Conservation (phyloP, 1,140 invertebrate genomes). For the Panonychus citri region DNA sequence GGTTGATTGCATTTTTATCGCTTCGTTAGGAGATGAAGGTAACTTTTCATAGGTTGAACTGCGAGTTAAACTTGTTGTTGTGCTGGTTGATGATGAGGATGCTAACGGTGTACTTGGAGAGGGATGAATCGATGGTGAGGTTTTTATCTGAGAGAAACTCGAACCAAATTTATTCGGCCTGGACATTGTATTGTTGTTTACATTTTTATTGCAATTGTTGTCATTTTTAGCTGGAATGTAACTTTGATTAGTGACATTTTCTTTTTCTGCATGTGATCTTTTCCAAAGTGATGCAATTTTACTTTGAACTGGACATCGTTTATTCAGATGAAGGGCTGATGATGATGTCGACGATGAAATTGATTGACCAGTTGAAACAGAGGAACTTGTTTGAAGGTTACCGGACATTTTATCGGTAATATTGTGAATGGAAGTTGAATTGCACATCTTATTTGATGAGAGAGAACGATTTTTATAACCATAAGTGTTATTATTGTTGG, state of each 20-base stretch:
- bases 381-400: no score
- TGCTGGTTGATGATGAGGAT: not conserved
- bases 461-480: not conserved
- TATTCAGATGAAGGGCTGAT: no score
- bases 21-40: not conserved
- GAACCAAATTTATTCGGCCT: no score
- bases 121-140: no score
- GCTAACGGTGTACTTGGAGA: not conserved
- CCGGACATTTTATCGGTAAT: no score
- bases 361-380: no score
- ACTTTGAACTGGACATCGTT: not conserved
- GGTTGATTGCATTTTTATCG: not conserved
- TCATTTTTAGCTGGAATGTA: not conserved
- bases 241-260: not conserved
- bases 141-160: no score
- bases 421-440: not conserved
- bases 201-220: no score
- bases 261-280: not conserved
- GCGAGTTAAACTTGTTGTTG: not conserved
- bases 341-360: not conserved
- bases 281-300: not conserved
- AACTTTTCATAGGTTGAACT: slow-evolving; percentile 3
- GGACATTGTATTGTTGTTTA: no score
- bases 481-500: not conserved
- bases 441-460: not conserved